Percentiles rank a stretch among this genome's conserved stretches.
phyloP scores from a whole-genome alignment of 2,888 invertebrate species.

The Mythimna loreyi region DNA sequence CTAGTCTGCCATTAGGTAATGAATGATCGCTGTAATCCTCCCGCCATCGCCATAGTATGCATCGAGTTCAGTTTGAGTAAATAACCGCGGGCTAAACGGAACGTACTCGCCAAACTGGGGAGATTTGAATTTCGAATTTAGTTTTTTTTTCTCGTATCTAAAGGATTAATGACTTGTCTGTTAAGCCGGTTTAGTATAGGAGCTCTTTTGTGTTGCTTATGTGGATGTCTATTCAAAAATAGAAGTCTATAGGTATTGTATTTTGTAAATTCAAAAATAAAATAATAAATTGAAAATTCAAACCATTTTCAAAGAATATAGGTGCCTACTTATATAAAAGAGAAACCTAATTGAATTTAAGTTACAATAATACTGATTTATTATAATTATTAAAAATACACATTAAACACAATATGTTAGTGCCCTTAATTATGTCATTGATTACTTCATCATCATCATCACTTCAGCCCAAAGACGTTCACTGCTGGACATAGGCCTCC shows the following conservation, averaged over 20 bases:
- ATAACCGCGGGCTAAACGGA: conserved; percentile 78
- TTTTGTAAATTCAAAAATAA: too few relatives aligned
- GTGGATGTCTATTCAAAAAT: background rate
- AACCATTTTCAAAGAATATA: too few relatives aligned
- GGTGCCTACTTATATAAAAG: too few relatives aligned
- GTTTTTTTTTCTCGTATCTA: conserved; percentile 45
- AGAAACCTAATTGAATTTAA: too few relatives aligned
- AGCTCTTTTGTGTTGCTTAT: background rate
- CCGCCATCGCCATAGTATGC: conserved; percentile 62
- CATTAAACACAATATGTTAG: too few relatives aligned
- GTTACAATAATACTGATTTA: too few relatives aligned
- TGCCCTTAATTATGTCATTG: too few relatives aligned
- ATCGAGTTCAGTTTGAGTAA: conserved; percentile 72
- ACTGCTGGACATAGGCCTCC: too few relatives aligned
- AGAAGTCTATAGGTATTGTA: background rate
- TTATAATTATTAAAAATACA: too few relatives aligned
- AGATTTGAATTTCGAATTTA: conserved; percentile 79
- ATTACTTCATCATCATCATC: too few relatives aligned
- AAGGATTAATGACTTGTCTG: conserved; percentile 25
- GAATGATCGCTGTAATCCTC: conserved; percentile 83
- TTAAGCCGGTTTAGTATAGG: conserved; percentile 5
- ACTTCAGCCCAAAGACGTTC: too few relatives aligned
- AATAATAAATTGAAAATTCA: too few relatives aligned
- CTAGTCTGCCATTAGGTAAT: conserved; percentile 76
- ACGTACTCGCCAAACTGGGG: conserved; percentile 68